Base-by-base conservation (phyloP, 2,113 vertebrate genomes). In the Tetrax tetrax region DNA sequence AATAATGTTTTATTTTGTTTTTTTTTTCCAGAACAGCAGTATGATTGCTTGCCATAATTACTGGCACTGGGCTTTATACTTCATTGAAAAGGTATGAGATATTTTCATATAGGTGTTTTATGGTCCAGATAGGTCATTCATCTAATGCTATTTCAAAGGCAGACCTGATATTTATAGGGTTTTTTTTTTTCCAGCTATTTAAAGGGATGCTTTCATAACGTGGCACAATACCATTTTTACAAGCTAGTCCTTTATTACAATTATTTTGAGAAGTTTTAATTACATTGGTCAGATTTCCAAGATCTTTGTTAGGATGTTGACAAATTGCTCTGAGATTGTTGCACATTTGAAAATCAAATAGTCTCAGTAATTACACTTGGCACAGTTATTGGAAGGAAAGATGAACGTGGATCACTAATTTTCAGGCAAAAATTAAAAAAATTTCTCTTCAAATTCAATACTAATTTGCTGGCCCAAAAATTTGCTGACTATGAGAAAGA, bases 41-140 rank as follows among this genome's bases (percentile, higher is more conserved):
- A 98, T 99, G 97, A 98, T 99, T 69, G 98, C 98, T 64, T 98
- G 99, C 84, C 99, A 99, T 74, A 99, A 99, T 95, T 99, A 99
- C 65, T 99, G 99, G 99, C 99, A 99, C 89, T 99, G 99, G 99
- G 98, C 99, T 41, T 97, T 99, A 6, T 99, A 98, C 95, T 98
- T 98, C 77, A 98, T 99, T 50, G 99, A 99, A 95, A 99, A 99
- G 99, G 99, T 99, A 98, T 90, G 98, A 38, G 61, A 16, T 47
- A n/a, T 33, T 84, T 94, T 77, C n/a, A 14, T 70, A 9, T 1
- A 25, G 15, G 5, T 72, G 15, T 61, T 86, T 61, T 71, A 8
- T 33, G 9, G 13, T 88, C 43, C 33, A 68, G 21, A 70, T 37
- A 35, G 21, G 25, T 70, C 15, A 22, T 64, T 71, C 12, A 57